These are phyloP conservation scores for Dynastes hyllus DNA, from an alignment of 2,888 invertebrate genomes.

Conservation along the genomic window DNA sequence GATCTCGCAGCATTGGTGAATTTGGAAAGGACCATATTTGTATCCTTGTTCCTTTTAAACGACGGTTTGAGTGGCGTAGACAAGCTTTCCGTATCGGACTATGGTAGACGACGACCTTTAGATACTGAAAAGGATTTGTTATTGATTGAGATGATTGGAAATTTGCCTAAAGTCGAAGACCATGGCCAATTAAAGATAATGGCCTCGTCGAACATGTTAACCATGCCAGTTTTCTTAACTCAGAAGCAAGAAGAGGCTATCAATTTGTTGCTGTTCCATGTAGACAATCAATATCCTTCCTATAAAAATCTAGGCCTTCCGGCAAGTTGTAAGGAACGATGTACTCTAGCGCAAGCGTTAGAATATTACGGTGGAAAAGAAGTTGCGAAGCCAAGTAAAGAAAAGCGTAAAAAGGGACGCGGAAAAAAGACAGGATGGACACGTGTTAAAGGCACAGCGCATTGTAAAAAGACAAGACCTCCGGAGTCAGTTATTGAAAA, in stretches of 20 bases:
- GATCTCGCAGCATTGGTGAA: background rate
- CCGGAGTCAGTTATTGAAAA: no score
- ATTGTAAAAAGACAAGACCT: no score
- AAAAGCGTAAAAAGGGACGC: no score
- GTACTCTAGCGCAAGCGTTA: no score
- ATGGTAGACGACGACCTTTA: background rate
- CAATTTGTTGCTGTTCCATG: background rate
- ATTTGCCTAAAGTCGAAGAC: background rate
- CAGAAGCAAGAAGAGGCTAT: constrained; percentile 1
- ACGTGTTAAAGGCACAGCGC: no score
- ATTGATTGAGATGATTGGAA: background rate
- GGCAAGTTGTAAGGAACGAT: no score
- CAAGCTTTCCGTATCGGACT: background rate
- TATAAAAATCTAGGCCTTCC: no score
- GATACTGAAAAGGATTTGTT: background rate
- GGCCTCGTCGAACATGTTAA: background rate
- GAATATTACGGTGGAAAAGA: no score
- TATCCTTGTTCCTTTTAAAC: constrained; percentile 8
- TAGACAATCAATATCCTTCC: no score
- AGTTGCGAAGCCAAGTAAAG: no score
- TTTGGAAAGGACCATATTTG: background rate
- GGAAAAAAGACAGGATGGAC: no score
- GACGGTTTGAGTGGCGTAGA: background rate
- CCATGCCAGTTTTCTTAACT: constrained; percentile 1
- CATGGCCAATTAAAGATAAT: constrained; percentile 3